Percentiles rank a stretch among this genome's conserved stretches.
Conservation (phyloP, 2,797 vertebrate species). For the Myripristis murdjan region DNA sequence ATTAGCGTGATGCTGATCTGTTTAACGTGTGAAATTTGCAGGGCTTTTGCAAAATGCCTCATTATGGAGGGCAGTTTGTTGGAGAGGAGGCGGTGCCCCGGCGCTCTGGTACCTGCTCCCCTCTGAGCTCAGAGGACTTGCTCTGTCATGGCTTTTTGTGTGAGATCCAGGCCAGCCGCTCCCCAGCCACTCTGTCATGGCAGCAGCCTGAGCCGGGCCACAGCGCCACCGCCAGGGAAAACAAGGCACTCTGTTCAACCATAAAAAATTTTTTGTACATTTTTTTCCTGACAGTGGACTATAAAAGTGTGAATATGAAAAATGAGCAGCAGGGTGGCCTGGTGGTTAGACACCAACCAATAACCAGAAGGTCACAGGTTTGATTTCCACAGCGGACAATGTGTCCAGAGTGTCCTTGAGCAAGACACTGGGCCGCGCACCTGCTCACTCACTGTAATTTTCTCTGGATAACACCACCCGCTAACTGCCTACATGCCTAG, state of each 20-base stretch:
- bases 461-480: conserved; percentile 57
- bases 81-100: conserved; percentile 1
- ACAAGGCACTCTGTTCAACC: conserved; percentile 15
- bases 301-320: conserved; percentile 34
- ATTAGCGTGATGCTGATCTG: conserved; percentile 11
- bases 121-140: conserved; percentile 9
- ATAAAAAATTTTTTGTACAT: conserved; percentile 34
- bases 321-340: conserved; percentile 70
- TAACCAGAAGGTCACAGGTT: conserved; percentile 54
- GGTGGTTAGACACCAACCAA: conserved; percentile 57
- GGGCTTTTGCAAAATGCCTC: conserved; percentile 2
- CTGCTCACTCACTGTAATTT: conserved; percentile 28
- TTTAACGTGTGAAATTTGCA: not conserved
- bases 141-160: not conserved
- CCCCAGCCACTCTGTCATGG: conserved; percentile 21
- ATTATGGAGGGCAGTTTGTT: conserved; percentile 18
- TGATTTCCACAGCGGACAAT: conserved; percentile 60
- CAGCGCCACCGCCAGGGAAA: no score
- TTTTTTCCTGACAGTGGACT: conserved; percentile 42
- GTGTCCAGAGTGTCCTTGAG: conserved; percentile 26
- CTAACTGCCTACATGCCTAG: conserved; percentile 51
- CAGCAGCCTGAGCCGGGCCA: no score
- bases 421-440: not conserved
- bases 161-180: not conserved
- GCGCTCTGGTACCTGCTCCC: not conserved